phyloP scores from a whole-genome alignment of 2,888 invertebrate genomes.

The Dasypolia templi region DNA sequence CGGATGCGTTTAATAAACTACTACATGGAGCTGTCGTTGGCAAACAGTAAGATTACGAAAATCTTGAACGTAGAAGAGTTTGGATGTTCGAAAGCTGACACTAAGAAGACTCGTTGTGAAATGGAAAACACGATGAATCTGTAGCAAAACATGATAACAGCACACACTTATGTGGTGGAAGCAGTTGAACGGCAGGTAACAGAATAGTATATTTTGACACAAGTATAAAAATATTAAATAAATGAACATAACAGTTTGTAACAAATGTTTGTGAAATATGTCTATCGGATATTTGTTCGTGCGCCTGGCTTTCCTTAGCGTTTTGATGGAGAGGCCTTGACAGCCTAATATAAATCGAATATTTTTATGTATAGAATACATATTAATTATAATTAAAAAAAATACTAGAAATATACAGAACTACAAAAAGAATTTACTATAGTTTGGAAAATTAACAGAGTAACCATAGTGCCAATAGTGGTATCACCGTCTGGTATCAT shows the following conservation, averaged over 20 bases:
- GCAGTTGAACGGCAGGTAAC: slow-evolving; percentile 82
- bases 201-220: neutral
- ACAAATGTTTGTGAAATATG: too few species aligned
- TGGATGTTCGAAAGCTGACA: slow-evolving; percentile 60
- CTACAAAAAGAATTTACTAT: too few species aligned
- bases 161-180: slow-evolving; percentile 75
- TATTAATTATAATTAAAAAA: too few species aligned
- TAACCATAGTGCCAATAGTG: too few species aligned
- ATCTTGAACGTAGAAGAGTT: slow-evolving; percentile 64
- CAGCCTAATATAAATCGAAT: too few species aligned
- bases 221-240: neutral
- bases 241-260: neutral
- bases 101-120: slow-evolving; percentile 63
- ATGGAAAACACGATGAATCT: slow-evolving; percentile 78
- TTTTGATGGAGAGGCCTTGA: too few species aligned
- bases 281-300: too few species aligned
- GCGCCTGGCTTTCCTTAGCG: too few species aligned
- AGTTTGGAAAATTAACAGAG: too few species aligned
- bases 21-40: slow-evolving; percentile 73
- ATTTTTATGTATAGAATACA: too few species aligned
- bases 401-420: too few species aligned
- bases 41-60: slow-evolving; percentile 55
- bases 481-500: too few species aligned
- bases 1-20: slow-evolving; percentile 77
- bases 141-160: slow-evolving; percentile 76